Evolutionary conservation across 2,888 invertebrate genomes (phyloP).

Genomic region (Pycnomerus fuliginosus): DNA sequence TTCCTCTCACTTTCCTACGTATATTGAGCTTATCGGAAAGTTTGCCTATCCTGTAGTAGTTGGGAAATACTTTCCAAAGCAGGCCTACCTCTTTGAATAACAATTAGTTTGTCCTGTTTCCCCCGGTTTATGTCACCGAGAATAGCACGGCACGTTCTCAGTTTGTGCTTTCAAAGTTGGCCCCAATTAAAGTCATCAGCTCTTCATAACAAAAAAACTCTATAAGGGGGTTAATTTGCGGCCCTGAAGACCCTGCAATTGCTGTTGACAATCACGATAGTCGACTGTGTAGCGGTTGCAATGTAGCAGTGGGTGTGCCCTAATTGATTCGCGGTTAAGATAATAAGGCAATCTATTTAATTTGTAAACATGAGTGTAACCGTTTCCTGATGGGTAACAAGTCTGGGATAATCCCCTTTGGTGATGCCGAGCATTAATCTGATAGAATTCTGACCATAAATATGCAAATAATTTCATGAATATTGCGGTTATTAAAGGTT

Average conservation of each 20-base stretch:
- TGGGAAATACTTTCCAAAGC: neutral
- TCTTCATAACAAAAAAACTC: too few species aligned
- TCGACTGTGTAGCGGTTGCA: too few species aligned
- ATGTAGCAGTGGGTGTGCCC: neutral
- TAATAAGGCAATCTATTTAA: slow-evolving; percentile 11
- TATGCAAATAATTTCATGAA: slow-evolving; percentile 17
- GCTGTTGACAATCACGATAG: too few species aligned
- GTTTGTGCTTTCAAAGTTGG: neutral
- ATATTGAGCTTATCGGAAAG: slow-evolving; percentile 2
- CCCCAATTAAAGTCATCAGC: neutral
- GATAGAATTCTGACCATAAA: slow-evolving; percentile 19
- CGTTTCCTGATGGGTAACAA: slow-evolving; percentile 9
- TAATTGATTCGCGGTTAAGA: slow-evolving; percentile 1
- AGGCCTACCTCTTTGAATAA: slow-evolving; percentile 9
- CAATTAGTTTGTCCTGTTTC: slow-evolving; percentile 7
- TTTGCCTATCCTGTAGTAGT: neutral
- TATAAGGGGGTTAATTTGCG: too few species aligned
- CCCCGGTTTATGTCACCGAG: slow-evolving; percentile 8
- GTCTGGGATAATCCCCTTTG: slow-evolving; percentile 5
- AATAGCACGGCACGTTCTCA: slow-evolving; percentile 4
- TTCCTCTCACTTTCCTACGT: slow-evolving; percentile 5
- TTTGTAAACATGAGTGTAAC: slow-evolving; percentile 13
- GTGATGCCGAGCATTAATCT: slow-evolving; percentile 8
- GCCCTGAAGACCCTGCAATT: too few species aligned
- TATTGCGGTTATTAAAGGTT: slow-evolving; percentile 3